phyloP scores from a whole-genome alignment of 2,113 vertebrate species.

The Cichladusa arquata region DNA sequence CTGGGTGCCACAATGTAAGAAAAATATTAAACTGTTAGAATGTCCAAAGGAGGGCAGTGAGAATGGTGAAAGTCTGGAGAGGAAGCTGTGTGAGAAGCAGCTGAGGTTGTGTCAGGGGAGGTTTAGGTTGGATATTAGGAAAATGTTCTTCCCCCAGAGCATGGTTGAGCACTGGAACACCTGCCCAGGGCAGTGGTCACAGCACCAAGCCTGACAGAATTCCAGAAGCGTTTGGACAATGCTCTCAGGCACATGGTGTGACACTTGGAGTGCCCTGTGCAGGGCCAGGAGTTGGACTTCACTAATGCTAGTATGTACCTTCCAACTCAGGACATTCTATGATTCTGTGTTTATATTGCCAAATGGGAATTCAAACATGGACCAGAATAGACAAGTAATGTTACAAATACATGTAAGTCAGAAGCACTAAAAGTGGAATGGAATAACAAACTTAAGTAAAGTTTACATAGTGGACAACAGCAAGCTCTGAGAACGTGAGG shows the following conservation, averaged over 20 bases:
- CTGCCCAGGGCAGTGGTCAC: background rate
- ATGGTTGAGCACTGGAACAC: fast-evolving
- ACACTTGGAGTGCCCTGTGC: background rate
- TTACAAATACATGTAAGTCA: background rate
- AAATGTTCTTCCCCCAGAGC: fast-evolving
- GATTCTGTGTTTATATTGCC: background rate
- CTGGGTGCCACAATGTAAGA: background rate
- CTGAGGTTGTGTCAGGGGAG: background rate
- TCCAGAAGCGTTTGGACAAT: background rate
- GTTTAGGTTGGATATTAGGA: background rate
- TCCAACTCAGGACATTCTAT: background rate
- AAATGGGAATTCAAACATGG: background rate
- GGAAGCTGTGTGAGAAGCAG: fast-evolving
- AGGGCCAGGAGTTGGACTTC: background rate
- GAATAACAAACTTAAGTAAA: background rate
- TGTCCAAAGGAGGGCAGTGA: background rate
- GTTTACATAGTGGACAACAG: background rate
- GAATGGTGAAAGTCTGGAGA: background rate
- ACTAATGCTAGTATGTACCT: background rate
- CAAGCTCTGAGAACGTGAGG: background rate
- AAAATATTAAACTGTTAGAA: background rate
- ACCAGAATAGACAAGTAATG: background rate
- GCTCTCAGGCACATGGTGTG: background rate
- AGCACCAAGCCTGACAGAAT: background rate
- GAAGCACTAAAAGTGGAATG: background rate